A percentile compares a stretch with the other conserved stretches of the same genome.
phyloP scores from a whole-genome alignment of 2,797 vertebrate species.

The Coreius guichenoti region DNA sequence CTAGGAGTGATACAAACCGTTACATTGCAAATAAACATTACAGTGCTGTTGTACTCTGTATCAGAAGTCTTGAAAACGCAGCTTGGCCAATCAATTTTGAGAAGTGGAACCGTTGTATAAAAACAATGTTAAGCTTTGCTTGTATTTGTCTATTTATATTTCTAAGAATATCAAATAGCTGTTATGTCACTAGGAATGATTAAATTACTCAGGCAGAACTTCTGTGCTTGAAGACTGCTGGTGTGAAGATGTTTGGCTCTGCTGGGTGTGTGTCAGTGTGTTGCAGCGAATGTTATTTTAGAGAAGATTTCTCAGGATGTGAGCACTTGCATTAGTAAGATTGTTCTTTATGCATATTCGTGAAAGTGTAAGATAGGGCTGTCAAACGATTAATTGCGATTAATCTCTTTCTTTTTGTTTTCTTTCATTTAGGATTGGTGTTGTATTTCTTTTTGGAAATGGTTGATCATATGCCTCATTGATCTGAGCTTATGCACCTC shows the following conservation, averaged over 20 bases:
- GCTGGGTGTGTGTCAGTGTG: constrained; percentile 13
- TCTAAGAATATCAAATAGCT: neutral
- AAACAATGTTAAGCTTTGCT: neutral
- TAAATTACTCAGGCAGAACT: neutral
- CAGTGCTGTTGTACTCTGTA: neutral
- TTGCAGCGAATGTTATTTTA: neutral
- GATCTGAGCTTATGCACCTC: no score
- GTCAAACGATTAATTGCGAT: no score
- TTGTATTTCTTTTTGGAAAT: no score
- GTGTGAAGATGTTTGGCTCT: constrained; percentile 12
- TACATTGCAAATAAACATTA: neutral
- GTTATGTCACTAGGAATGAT: neutral
- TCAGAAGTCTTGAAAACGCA: neutral
- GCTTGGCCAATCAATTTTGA: neutral
- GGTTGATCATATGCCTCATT: no score
- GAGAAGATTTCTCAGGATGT: neutral
- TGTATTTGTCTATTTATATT: neutral
- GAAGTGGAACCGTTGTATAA: neutral
- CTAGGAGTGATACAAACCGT: neutral
- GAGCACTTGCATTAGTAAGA: neutral
- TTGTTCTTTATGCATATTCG: neutral
- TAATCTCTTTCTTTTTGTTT: no score
- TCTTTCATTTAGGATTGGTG: no score
- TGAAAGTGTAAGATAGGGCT: neutral
- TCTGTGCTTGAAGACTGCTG: constrained; percentile 2